These are phyloP conservation scores for Drosophila ironensis DNA, from an alignment of 1,140 invertebrate species.

Conservation along the genomic window DNA sequence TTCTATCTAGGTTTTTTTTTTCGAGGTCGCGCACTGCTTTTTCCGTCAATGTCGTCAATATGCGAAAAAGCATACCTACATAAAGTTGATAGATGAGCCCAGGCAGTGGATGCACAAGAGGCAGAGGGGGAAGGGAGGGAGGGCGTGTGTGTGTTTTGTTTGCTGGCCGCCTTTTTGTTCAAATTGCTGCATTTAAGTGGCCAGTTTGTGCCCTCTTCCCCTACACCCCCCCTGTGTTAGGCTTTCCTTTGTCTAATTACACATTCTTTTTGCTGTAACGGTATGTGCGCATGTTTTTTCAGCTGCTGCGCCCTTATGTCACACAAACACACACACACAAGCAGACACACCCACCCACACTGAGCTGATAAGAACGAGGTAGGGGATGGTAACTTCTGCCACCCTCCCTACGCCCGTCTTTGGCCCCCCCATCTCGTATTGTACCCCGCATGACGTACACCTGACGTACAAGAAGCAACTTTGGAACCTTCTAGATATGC, in stretches of 20 bases:
- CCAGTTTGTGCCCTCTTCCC: conserved; percentile 5
- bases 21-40: conserved; percentile 63
- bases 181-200: conserved; percentile 27
- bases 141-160: conserved; percentile 21
- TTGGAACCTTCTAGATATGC: too few species aligned
- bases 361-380: neutral
- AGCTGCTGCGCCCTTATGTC: conserved; percentile 41
- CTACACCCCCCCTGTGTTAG: conserved; percentile 9
- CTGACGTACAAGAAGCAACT: neutral
- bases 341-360: neutral
- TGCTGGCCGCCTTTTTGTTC: conserved; percentile 12
- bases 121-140: neutral
- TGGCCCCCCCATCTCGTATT: conserved; percentile 17
- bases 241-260: conserved; percentile 56
- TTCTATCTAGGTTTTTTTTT: conserved; percentile 73
- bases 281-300: conserved; percentile 58
- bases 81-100: conserved; percentile 32
- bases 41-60: conserved; percentile 70
- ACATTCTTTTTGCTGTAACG: conserved; percentile 45
- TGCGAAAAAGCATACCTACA: conserved; percentile 34
- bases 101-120: neutral
- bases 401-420: neutral
- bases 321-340: conserved; percentile 26
- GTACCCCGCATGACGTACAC: conserved; percentile 15
- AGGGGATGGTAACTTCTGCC: neutral